Conservation (phyloP, 2,888 invertebrate species). For the Sialis lutaria region DNA sequence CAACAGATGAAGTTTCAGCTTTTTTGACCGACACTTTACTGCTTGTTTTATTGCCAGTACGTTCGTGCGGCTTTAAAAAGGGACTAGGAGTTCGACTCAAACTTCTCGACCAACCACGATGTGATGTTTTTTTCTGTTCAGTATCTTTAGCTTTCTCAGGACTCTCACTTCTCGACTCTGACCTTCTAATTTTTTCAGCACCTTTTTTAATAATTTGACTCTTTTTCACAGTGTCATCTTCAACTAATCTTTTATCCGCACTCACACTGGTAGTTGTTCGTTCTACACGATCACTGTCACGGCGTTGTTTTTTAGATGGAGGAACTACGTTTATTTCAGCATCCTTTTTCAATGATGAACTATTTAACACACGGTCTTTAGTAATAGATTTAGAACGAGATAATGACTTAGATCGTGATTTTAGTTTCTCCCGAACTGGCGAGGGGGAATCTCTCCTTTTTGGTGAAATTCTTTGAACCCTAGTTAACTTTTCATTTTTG, state of each 20-base stretch:
- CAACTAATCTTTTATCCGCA: slow-evolving; percentile 12
- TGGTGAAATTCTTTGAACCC: neutral
- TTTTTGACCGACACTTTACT: slow-evolving; percentile 24
- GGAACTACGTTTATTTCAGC: slow-evolving; percentile 12
- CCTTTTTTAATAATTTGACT: slow-evolving; percentile 14
- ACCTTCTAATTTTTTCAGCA: slow-evolving; percentile 15
- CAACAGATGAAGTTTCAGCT: slow-evolving; percentile 17
- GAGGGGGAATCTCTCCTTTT: neutral
- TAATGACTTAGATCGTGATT: neutral
- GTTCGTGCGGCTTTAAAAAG: slow-evolving; percentile 53
- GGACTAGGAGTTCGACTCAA: slow-evolving; percentile 76
- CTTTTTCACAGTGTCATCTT: slow-evolving; percentile 7
- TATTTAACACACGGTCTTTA: neutral
- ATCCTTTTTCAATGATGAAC: slow-evolving; percentile 11
- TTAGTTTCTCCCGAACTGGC: neutral
- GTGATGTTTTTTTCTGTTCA: slow-evolving; percentile 22
- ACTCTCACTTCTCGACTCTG: slow-evolving; percentile 22
- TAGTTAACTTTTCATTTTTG: neutral
- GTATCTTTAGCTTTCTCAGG: slow-evolving; percentile 15
- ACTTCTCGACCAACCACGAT: slow-evolving; percentile 45
- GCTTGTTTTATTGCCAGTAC: slow-evolving; percentile 18
- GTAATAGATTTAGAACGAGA: slow-evolving; percentile 1
- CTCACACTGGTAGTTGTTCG: slow-evolving; percentile 10
- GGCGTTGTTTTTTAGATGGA: slow-evolving; percentile 11
- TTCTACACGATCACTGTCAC: slow-evolving; percentile 10